Percentiles rank a stretch among this genome's conserved stretches.
These are phyloP conservation scores for Parus major DNA, from an alignment of 2,113 vertebrate genomes.

Conservation along the genomic window DNA sequence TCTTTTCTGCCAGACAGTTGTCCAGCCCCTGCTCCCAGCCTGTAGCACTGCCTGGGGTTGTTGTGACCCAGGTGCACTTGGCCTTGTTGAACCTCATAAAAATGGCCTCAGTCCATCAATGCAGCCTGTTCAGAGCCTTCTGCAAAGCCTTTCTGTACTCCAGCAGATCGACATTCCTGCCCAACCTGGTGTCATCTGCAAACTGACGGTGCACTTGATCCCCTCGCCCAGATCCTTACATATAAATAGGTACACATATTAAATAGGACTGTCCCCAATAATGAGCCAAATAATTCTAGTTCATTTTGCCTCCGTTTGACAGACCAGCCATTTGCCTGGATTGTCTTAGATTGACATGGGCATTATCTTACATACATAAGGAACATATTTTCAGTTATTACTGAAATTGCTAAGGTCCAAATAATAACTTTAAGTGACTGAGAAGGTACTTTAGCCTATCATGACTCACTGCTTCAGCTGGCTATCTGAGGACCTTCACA, in stretches of 20 bases:
- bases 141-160: background rate
- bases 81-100: background rate
- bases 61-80: background rate
- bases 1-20: background rate
- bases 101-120: background rate
- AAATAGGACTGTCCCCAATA: background rate
- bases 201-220: background rate
- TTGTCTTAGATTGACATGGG: background rate
- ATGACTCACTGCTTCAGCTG: background rate
- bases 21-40: background rate
- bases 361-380: background rate
- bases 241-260: background rate
- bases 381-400: background rate
- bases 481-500: background rate
- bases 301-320: background rate
- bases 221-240: background rate
- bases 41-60: accelerated
- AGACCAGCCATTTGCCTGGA: background rate
- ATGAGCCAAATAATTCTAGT: background rate
- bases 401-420: background rate
- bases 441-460: background rate
- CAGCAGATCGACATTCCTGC: background rate
- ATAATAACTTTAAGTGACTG: background rate
- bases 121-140: background rate
- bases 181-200: background rate